Base-by-base conservation (phyloP, 2,888 invertebrate species). In the Cerceris rybyensis region DNA sequence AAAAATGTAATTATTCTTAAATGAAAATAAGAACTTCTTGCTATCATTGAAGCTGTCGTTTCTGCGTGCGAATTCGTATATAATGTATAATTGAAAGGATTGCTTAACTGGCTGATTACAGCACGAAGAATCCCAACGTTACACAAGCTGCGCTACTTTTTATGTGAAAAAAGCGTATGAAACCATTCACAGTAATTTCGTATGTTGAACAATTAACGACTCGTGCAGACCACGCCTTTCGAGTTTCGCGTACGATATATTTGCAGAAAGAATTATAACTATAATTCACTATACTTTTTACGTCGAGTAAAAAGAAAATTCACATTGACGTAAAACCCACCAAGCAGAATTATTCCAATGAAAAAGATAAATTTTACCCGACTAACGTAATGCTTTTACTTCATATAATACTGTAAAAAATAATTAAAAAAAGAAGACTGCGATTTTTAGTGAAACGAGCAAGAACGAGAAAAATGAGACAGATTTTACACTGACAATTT, bases 101-200 rank as follows among this genome's bases (percentile, higher is more conserved):
- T 64, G 63, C 50, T 14, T 17, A 67, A 61, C 17, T 58, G 55
- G 39, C 14, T 52, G 61, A 75, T 67, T 72, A 55, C 69, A n/a
- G 55, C 39, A 49, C 16, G 64, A 64, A 73, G 49, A 64, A 28
- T 67, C 64, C 50, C 2, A 55, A 63, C 39, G 63, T 78, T 70
- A 39, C 67, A 54, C 67, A 75, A 78, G 50, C 7, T 42, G 59
- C 70, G 11, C 67, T 50, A 78, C 70, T 66, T 70, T 59, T 63
- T 67, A 49, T 54, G 75, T 67, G 63, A 75, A 77, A 70, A 67
- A 58, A 64, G 54, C 39, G 72, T 63, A 67, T n/a, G 55, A 59
- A 59, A 41, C 55, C 50, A 42, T 68, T 73, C 69, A 57, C 49
- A 14, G 57, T 58, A 61, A 73, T 61, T 61, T 61, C 50, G 28